Evolutionary conservation across 1,140 invertebrate genomes (phyloP), one percentile per base, ranked within the genome.

Genomic region (Plutomurus gul): DNA sequence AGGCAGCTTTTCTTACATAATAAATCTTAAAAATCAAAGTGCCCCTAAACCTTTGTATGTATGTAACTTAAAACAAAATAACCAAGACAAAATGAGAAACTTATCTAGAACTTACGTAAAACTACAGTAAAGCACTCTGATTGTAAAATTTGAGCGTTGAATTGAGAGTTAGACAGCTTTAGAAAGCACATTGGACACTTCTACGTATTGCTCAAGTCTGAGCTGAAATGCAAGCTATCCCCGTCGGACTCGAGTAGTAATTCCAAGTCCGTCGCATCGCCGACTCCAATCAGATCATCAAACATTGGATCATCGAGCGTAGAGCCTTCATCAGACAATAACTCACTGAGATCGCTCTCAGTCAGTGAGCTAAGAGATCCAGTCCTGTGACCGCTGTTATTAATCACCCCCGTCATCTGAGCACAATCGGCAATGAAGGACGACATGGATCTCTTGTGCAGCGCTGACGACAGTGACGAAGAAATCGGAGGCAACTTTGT

Each of bases 181-280:
- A n/a, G n/a, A n/a, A n/a, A n/a, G n/a, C n/a, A n/a, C n/a, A 13
- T 51, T 36, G 11, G 13, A n/a, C n/a, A n/a, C n/a, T 65, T 30
- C 36, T 30, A 65, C 30, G 56, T 74, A 65, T 80, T 60, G 60
- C 73, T 76, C 60, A 81, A 25, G 36, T 82, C 81, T 6, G 81
- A 79, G 25, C 74, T 76, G 37, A 82, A 82, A 78, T 82, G 81
- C 74, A 82, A 78, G 47, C 75, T 77, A 40, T 80, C 81, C 47
- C 74, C 81, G 36, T 90, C 89, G 46, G 90, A 89, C 36, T 90
- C 81, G 40, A 82, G 77, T 1, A 89, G 85, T 37, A 90, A 85
- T 79, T 86, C 87, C 51, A 88, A 85, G 22, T 84, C 77, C 27
- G 40, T 36, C 20, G 80, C 80, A 76, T 86, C 73, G 85, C 87